Base-by-base conservation (phyloP, 2,797 vertebrate genomes). In the Pagetopsis macropterus region DNA sequence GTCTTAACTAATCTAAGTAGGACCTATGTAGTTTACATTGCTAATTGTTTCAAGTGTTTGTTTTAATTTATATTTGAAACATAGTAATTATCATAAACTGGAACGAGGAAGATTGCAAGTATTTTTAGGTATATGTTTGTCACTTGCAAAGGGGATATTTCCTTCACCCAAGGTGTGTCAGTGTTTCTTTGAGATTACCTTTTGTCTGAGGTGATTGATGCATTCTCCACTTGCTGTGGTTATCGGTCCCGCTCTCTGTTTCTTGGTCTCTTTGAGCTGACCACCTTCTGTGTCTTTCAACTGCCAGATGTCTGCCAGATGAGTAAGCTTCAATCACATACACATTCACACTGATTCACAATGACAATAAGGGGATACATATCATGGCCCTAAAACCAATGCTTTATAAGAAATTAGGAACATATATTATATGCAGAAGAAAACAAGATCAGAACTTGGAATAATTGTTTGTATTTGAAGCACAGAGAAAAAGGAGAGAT, bases 261-360 rank as follows among this genome's bases (percentile, higher is more conserved):
- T 44, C 33, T 23, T 33, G 51, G 12, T 75, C 89, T 77, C 69
- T 84, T 80, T 85, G 62, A 85, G 82, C 72, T 81, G 75, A 87
- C 86, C 89, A 92, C 87, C 85, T 86, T 90, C 86, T 88, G 84
- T 82, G 75, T 75, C 81, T 90, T 87, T 91, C 79, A 89, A 87
- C 81, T 79, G 76, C 86, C 91, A 92, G 88, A 92, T 92, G 90
- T 72, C 77, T 55, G 81, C 85, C 84, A 88, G 75, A 65, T 78
- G 65, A 65, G 43, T 33, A 59, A 7, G 14, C 40, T 71, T 44
- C 41, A 61, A 57, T 69, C 9, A 48, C 48, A 77, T 16, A 66
- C 5, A 60, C 6, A 48, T 54, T 27, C 31, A 76, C 50, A 72
- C 52, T 43, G 16, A 59, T 48, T n/a, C 44, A 67, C 7, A 6